A percentile compares a stretch with the other conserved stretches of the same genome.
These are phyloP conservation scores for Calypte anna DNA, from an alignment of 2,113 vertebrate genomes.

Conservation along the genomic window DNA sequence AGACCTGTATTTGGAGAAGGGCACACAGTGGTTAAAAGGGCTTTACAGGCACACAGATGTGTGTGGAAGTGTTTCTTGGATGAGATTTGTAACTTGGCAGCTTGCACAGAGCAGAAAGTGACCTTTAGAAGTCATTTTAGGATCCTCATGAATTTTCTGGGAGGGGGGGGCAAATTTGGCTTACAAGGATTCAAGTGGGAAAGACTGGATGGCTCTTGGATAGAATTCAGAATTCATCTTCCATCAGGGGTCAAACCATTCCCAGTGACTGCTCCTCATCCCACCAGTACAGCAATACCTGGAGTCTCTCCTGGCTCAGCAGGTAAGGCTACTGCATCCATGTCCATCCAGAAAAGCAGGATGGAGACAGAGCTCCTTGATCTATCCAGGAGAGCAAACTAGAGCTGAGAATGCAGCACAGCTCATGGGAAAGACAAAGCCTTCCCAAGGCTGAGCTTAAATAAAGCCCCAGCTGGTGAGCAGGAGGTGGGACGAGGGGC, in stretches of 20 bases:
- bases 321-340: background rate
- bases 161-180: background rate
- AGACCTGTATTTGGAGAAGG: background rate
- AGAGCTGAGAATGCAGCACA: fast-evolving
- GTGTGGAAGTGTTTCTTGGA: background rate
- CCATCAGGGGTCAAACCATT: background rate
- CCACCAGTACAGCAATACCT: background rate
- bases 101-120: background rate
- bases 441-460: background rate
- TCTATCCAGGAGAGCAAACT: background rate
- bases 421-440: fast-evolving
- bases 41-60: fast-evolving
- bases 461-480: fast-evolving
- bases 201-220: background rate
- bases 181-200: background rate
- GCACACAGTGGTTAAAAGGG: background rate
- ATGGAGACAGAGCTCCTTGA: background rate
- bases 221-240: background rate
- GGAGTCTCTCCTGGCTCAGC: background rate
- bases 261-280: background rate
- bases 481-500: background rate
- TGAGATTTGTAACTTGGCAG: background rate
- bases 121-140: background rate
- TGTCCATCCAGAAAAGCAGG: background rate
- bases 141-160: background rate